Conservation (phyloP, 2,113 vertebrate genomes). For the Pitta sordida region DNA sequence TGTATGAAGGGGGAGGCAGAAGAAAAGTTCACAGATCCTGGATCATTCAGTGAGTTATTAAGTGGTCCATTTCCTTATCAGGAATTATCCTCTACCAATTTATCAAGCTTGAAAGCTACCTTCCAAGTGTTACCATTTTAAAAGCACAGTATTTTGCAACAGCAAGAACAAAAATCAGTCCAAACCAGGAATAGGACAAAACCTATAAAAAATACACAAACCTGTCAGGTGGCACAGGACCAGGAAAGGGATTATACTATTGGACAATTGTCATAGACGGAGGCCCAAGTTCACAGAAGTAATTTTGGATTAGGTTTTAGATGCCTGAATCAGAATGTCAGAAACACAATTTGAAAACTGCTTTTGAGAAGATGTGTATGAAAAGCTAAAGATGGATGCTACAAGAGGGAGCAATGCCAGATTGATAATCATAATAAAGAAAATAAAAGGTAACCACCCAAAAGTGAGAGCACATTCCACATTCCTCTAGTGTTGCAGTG, state of each 20-base stretch:
- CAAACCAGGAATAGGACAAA: neutral
- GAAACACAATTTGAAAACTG: neutral
- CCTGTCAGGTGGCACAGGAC: neutral
- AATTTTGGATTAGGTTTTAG: neutral
- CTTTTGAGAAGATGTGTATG: neutral
- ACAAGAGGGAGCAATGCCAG: neutral
- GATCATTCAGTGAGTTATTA: neutral
- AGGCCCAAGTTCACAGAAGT: neutral
- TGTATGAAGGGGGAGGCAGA: neutral
- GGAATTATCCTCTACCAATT: neutral
- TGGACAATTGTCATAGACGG: neutral
- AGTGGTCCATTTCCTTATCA: neutral
- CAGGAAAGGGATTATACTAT: neutral
- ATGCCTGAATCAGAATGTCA: neutral
- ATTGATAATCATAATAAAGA: neutral
- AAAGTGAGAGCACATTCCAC: neutral
- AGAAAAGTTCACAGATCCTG: neutral
- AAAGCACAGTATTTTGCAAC: neutral
- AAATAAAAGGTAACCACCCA: neutral
- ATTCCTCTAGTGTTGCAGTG: neutral
- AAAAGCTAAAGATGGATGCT: neutral
- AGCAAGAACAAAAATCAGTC: neutral
- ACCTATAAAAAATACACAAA: neutral
- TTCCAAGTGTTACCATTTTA: neutral
- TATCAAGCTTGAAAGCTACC: neutral